phyloP scores from a whole-genome alignment of 1,140 invertebrate genomes.

The Hesperophylax magnus region DNA sequence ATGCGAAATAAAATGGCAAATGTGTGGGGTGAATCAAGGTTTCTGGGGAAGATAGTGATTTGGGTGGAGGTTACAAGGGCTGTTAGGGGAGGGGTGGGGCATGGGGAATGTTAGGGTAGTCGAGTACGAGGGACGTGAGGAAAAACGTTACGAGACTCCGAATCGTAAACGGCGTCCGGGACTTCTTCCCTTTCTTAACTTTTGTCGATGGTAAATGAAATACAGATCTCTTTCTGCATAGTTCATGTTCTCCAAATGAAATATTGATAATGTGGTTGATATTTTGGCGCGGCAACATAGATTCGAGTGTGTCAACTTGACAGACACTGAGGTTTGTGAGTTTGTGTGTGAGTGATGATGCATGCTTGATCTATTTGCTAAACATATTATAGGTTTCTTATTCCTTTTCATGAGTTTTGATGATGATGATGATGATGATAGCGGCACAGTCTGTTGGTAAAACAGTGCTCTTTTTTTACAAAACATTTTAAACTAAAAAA shows the following conservation, averaged over 20 bases:
- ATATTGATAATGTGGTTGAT: no score
- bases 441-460: no score
- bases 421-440: no score
- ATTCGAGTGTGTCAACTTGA: no score
- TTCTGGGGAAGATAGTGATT: slow-evolving; percentile 16
- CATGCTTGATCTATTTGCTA: no score
- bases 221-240: not conserved
- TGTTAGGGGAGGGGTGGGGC: not conserved
- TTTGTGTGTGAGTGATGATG: no score
- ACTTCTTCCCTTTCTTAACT: not conserved
- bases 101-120: not conserved
- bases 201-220: slow-evolving; percentile 29
- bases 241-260: not conserved
- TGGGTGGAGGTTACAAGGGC: not conserved
- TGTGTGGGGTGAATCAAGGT: slow-evolving; percentile 28
- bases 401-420: no score
- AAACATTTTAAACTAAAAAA: no score
- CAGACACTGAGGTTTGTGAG: no score
- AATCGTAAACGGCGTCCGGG: slow-evolving; percentile 17
- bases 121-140: slow-evolving; percentile 10
- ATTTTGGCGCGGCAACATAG: no score
- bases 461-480: no score
- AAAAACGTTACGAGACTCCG: slow-evolving; percentile 16
- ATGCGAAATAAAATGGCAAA: slow-evolving; percentile 31
- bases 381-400: no score